These are phyloP conservation scores for Amblyornis subalaris DNA, from an alignment of 2,113 vertebrate genomes.

Conservation along the genomic window DNA sequence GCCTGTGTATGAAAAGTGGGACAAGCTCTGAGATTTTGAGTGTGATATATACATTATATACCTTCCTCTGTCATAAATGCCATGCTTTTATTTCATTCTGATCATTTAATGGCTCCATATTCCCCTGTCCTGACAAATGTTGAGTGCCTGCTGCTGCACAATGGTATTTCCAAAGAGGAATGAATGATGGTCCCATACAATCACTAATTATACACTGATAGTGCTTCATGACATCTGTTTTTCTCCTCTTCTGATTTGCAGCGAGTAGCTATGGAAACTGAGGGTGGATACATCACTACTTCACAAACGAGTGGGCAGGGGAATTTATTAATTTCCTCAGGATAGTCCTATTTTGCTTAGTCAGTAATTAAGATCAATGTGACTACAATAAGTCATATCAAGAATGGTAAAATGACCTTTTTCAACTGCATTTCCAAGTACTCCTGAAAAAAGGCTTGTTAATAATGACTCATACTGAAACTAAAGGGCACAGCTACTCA, in stretches of 20 bases:
- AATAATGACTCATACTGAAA: background rate
- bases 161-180: background rate
- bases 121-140: background rate
- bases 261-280: constrained; percentile 52
- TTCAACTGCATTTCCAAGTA: background rate
- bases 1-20: background rate
- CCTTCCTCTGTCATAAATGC: background rate
- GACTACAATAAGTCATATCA: background rate
- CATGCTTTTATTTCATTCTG: background rate
- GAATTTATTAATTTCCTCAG: constrained; percentile 5
- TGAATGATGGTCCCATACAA: background rate
- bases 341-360: constrained; percentile 31
- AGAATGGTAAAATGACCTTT: constrained; percentile 3
- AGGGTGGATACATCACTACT: background rate
- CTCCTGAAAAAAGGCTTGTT: background rate
- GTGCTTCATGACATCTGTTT: constrained; percentile 41
- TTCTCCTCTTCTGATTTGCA: constrained; percentile 33
- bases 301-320: background rate
- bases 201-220: constrained; percentile 10
- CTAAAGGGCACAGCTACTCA: background rate
- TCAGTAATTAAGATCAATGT: constrained; percentile 38
- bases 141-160: background rate
- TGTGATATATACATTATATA: background rate
- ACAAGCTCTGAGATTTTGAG: background rate
- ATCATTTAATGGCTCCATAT: background rate